phyloP scores from a whole-genome alignment of 2,113 vertebrate genomes.

The Anguilla japonica region DNA sequence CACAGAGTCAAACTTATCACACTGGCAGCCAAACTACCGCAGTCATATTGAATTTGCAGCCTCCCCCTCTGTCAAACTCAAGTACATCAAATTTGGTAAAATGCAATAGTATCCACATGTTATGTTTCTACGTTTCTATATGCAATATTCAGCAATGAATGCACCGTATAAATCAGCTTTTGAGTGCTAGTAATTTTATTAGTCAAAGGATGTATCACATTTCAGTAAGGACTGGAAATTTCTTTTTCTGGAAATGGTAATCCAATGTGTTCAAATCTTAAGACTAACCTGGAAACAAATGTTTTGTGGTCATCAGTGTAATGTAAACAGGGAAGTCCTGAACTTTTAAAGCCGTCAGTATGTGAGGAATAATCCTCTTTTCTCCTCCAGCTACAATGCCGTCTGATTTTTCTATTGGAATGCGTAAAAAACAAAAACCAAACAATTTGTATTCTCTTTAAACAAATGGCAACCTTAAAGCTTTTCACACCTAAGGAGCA shows the following conservation, averaged over 20 bases:
- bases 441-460: slow-evolving; percentile 33
- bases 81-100: background rate
- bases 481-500: slow-evolving; percentile 28
- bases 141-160: no score
- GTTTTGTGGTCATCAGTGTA: no score
- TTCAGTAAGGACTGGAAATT: no score
- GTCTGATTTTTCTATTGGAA: slow-evolving; percentile 33
- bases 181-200: no score
- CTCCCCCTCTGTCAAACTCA: background rate
- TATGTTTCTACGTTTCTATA: no score
- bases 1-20: background rate
- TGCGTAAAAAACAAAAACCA: slow-evolving; percentile 40
- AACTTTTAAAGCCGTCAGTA: slow-evolving; percentile 7
- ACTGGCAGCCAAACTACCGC: background rate
- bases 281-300: no score
- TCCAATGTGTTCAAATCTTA: no score
- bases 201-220: no score
- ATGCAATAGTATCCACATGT: background rate
- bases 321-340: background rate
- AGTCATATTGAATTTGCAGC: background rate
- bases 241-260: no score
- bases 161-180: no score
- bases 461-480: slow-evolving; percentile 39
- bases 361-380: slow-evolving; percentile 29
- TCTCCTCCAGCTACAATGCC: slow-evolving; percentile 29